Evolutionary conservation across 2,888 invertebrate species (phyloP).

Genomic region (Tridacna gigas): DNA sequence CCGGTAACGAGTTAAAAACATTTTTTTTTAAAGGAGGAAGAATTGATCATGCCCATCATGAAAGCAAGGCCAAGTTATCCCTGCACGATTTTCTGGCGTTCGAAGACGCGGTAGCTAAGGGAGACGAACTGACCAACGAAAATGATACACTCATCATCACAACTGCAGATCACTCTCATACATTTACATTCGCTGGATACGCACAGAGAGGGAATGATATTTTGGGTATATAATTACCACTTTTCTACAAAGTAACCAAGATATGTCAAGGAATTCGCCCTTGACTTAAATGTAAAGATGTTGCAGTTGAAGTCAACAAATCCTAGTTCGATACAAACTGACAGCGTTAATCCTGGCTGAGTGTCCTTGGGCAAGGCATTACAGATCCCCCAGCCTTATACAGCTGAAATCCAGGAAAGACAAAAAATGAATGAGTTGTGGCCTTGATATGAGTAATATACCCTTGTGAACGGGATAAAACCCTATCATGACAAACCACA

Average conservation of each 20-base stretch:
- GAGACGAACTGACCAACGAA: constrained; percentile 87
- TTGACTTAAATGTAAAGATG: neutral
- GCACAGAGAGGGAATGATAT: constrained; percentile 71
- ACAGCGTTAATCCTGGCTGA: neutral
- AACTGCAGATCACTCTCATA: constrained; percentile 85
- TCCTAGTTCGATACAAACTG: neutral
- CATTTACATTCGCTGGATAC: constrained; percentile 82
- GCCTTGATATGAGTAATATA: too few relatives aligned
- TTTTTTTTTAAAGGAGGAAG: constrained; percentile 75
- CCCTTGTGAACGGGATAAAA: too few relatives aligned
- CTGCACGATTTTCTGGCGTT: constrained; percentile 93
- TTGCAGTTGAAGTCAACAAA: neutral
- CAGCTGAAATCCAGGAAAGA: too few relatives aligned
- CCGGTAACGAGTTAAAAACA: neutral
- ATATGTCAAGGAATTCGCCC: neutral
- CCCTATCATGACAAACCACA: too few relatives aligned
- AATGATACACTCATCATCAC: constrained; percentile 92
- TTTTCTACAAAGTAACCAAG: neutral
- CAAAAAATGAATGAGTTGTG: too few relatives aligned
- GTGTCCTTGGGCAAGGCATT: too few relatives aligned
- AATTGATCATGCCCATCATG: constrained; percentile 87
- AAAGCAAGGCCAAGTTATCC: constrained; percentile 87
- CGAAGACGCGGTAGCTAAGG: constrained; percentile 89
- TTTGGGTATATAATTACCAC: constrained; percentile 31
- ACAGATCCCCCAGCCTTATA: too few relatives aligned